Evolutionary conservation across 2,797 vertebrate genomes (phyloP), one percentile per base, ranked within the genome.

Genomic region (Myripristis murdjan): DNA sequence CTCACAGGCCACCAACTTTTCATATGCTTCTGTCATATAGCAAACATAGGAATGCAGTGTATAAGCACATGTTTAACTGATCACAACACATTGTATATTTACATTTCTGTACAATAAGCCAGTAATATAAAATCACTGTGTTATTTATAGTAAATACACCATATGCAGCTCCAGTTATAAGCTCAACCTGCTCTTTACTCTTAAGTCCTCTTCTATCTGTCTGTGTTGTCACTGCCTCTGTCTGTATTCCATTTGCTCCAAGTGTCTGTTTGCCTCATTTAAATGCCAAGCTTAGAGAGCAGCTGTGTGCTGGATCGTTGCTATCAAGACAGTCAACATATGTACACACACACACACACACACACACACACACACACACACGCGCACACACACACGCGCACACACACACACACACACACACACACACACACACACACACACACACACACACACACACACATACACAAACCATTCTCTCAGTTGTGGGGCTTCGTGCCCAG

Each of bases 261-360:
- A 89, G 86, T 87, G 86, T 85, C 73, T 87, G 84, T 87, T 89
- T 83, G 88, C 84, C 81, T 91, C 80, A 81, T 88, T 87, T 80
- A 87, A 89, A 90, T 91, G 87, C 88, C 87, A 90, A 89, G 89
- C 89, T 88, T 62, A 76, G 80, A 73, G 73, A 87, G 87, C 90
- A 92, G 91, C 91, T 91, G 91, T 82, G 84, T 84, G 85, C 80
- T 88, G 88, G 83, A 87, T 88, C 75, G 66, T 89, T 86, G 90
- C 87, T 88, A 89, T 91, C 90, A 88, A 89, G 88, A 78, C 81
- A 73, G 82, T 89, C 87, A 87, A 87, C 89, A 87, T 73, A 70
- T 74, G 83, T 64, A 74, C 77, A 65, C 82, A 67, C 77, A 70
- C 72, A 69, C 75, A 68, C n/a, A n/a, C n/a, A n/a, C n/a, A n/a